Base-by-base conservation (phyloP, 2,888 invertebrate species). In the Malachius bipustulatus region DNA sequence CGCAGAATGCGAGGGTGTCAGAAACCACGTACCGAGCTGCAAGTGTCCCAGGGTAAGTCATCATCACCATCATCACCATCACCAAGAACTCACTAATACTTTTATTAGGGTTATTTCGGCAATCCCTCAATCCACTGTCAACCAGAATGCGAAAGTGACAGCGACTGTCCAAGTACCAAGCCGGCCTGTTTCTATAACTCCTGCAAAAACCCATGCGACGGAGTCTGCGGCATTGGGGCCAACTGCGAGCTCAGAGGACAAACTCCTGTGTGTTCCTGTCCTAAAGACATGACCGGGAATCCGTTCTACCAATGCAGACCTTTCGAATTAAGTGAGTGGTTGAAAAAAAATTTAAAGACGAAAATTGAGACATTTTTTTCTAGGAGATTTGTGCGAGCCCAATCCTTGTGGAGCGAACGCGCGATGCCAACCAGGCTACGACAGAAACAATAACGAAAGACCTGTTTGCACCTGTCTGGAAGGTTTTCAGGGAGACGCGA, bases 371-470 rank as follows among this genome's bases (percentile, higher is more conserved):
- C n/a, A 29, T 14, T 30, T 37, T 37, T 19, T 52, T 55, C 2
- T 49, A 83, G 87, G 73, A 54, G 88, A 89, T 54, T 70, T 88
- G 3, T 88, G 88, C 56, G 73, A 75, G 45, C 88, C 87, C 1
- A 88, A 87, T 64, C 88, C 87, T n/a, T 89, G 88, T 47, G 89
- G 88, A 26, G 63, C 64, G 9, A 77, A 81, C 52, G 81, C 83
- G 2, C 70, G 76, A 40, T 89, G 89, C 52, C 75, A 77, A 11
- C 85, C 88, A 0, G 89, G 89, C 2, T 78, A 81, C 55, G 88
- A 89, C 58, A 77, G 77, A 40, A 75, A 77, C 4, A 82, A 83
- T 28, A 75, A 76, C 35, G 85, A 88, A 51, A 70, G 88, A 3
- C 87, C 88, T 4, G 87, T 89, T 29, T 89, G 88, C 56, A 85